Evolutionary conservation across 2,113 vertebrate species (phyloP).

Genomic region (Eublepharis macularius): DNA sequence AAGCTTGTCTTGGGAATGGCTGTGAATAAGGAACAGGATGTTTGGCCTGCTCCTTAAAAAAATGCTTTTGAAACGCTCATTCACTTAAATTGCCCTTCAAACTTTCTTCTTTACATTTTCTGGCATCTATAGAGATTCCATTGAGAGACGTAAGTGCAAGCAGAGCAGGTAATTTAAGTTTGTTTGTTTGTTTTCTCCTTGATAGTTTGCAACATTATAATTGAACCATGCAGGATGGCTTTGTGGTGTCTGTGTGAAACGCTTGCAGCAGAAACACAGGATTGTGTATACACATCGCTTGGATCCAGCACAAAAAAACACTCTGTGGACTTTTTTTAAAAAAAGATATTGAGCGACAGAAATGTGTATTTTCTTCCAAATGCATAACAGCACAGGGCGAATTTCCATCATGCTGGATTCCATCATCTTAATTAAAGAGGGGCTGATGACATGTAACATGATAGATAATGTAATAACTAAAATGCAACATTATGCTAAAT

Average conservation of each 20-base stretch:
- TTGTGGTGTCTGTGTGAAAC: neutral
- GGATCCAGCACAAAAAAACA: neutral
- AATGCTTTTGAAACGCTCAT: neutral
- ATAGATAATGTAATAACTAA: constrained; percentile 19
- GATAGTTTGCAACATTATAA: neutral
- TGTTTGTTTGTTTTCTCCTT: neutral
- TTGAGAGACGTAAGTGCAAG: neutral
- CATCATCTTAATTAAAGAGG: constrained; percentile 9
- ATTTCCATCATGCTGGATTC: neutral
- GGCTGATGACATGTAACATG: constrained; percentile 9
- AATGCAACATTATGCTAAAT: neutral
- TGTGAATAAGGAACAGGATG: too few species aligned
- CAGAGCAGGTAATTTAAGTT: neutral
- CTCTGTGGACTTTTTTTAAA: neutral
- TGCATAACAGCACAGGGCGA: neutral
- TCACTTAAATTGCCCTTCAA: neutral
- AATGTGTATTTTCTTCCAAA: neutral
- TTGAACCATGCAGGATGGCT: neutral
- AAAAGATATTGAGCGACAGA: neutral
- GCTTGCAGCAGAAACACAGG: neutral
- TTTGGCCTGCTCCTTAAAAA: too few species aligned
- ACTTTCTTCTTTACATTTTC: constrained; percentile 4
- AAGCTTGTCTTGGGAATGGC: too few species aligned
- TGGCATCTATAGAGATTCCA: neutral
- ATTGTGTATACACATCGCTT: neutral